Evolutionary conservation across 2,113 vertebrate species (phyloP).

Genomic region (Triplophysa rosa): DNA sequence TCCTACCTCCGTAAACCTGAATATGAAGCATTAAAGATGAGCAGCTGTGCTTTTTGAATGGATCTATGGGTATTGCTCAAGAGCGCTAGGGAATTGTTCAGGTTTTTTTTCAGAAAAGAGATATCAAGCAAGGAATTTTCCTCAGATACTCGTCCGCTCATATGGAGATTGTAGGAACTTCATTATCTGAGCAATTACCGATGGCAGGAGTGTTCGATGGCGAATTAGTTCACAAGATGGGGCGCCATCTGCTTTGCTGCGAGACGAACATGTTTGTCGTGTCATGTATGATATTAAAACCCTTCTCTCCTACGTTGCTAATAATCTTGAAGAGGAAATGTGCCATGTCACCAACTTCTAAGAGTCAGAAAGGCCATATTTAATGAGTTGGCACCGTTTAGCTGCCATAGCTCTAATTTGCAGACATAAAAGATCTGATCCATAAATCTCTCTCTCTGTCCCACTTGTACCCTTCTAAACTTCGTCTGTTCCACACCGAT

Average conservation of each 20-base stretch:
- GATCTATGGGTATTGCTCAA: slow-evolving; percentile 9
- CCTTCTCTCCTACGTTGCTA: background rate
- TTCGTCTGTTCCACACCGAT: slow-evolving; percentile 5
- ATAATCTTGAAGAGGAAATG: background rate
- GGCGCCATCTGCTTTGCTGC: background rate
- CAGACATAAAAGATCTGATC: slow-evolving; percentile 29
- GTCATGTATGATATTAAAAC: slow-evolving; percentile 11
- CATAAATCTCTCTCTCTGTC: background rate
- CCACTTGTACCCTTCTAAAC: background rate
- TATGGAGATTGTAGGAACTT: slow-evolving; percentile 12
- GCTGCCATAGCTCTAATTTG: slow-evolving; percentile 24
- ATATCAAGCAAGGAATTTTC: background rate
- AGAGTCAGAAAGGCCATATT: slow-evolving; percentile 5
- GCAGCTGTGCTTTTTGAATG: slow-evolving; percentile 31
- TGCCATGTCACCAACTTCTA: background rate
- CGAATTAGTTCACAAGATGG: background rate
- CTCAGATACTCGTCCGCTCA: background rate
- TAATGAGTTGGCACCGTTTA: slow-evolving; percentile 16
- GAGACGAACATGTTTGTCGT: background rate
- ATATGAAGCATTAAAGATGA: slow-evolving; percentile 39
- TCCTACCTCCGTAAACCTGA: slow-evolving; percentile 14
- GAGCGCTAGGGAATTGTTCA: background rate
- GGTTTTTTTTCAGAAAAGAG: background rate
- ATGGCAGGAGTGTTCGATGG: slow-evolving; percentile 24
- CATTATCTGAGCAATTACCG: slow-evolving; percentile 34